A percentile compares a stretch with the other conserved stretches of the same genome.
phyloP scores from a whole-genome alignment of 2,797 vertebrate genomes.

The Microcaecilia unicolor region DNA sequence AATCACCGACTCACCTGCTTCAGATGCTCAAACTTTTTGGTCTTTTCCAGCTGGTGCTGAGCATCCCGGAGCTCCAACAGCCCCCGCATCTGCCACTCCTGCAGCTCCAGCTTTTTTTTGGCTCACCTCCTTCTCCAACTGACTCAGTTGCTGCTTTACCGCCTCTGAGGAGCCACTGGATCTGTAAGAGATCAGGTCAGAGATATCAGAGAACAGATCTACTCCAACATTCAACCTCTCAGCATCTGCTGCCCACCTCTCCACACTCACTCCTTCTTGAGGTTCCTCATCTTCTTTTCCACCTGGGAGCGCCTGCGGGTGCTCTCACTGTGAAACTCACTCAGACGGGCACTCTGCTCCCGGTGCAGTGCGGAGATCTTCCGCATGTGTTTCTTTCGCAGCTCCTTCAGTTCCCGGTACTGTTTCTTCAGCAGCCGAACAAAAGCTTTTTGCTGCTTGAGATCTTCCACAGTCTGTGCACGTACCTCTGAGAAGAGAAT shows the following conservation, averaged over 20 bases:
- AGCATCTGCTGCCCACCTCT: not conserved
- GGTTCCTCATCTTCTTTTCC: slow-evolving; percentile 46
- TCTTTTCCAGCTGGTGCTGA: slow-evolving; percentile 50
- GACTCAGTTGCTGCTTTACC: slow-evolving; percentile 27
- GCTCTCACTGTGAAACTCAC: slow-evolving; percentile 47
- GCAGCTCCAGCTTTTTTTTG: slow-evolving; percentile 49
- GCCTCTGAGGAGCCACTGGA: slow-evolving; percentile 15
- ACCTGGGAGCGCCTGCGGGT: slow-evolving; percentile 54
- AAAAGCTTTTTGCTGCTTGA: slow-evolving; percentile 64
- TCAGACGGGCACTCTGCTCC: slow-evolving; percentile 50
- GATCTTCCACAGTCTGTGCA: slow-evolving; percentile 41
- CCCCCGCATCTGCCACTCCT: slow-evolving; percentile 65
- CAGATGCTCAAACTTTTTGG: slow-evolving; percentile 51
- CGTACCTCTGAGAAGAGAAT: not conserved
- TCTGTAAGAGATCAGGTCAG: not conserved
- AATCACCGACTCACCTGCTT: slow-evolving; percentile 54
- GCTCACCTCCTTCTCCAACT: slow-evolving; percentile 46
- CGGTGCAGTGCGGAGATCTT: slow-evolving; percentile 66
- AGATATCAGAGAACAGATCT: not conserved
- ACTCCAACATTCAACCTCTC: not conserved
- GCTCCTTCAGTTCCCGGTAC: slow-evolving; percentile 69
- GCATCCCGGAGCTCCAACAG: slow-evolving; percentile 58
- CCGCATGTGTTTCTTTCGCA: slow-evolving; percentile 71
- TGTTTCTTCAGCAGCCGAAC: slow-evolving; percentile 69
- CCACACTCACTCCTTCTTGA: slow-evolving; percentile 5